Evolutionary conservation across 2,797 vertebrate genomes (phyloP).

Genomic region (Acomys russatus): DNA sequence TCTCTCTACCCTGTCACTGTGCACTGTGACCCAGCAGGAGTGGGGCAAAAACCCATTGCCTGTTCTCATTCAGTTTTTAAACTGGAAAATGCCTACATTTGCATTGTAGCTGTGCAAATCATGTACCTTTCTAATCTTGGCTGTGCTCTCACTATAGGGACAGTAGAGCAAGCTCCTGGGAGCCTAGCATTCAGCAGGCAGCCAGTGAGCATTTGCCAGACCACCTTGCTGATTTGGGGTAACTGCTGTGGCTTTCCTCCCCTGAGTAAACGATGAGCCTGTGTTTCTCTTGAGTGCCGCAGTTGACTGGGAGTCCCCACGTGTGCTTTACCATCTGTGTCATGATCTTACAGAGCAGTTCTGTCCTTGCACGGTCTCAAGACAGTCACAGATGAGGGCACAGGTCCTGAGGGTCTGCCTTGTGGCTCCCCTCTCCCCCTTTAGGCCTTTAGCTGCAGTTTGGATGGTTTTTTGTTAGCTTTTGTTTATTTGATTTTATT

Average conservation of each 20-base stretch:
- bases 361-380: background rate
- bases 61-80: background rate
- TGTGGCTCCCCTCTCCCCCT: background rate
- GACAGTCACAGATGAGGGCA: background rate
- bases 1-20: background rate
- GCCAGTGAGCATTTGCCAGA: background rate
- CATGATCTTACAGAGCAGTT: background rate
- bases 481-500: background rate
- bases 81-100: background rate
- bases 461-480: background rate
- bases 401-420: background rate
- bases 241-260: background rate
- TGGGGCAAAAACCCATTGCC: background rate
- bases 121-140: background rate
- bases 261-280: background rate
- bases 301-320: background rate
- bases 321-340: background rate
- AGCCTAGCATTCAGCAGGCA: background rate
- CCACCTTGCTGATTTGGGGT: fast-evolving
- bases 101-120: background rate
- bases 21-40: background rate
- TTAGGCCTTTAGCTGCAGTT: background rate
- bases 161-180: background rate
- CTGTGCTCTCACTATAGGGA: background rate
- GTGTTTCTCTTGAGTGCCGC: background rate